These are phyloP conservation scores for Puma concolor DNA, from an alignment of 2,113 vertebrate species.

Conservation along the genomic window DNA sequence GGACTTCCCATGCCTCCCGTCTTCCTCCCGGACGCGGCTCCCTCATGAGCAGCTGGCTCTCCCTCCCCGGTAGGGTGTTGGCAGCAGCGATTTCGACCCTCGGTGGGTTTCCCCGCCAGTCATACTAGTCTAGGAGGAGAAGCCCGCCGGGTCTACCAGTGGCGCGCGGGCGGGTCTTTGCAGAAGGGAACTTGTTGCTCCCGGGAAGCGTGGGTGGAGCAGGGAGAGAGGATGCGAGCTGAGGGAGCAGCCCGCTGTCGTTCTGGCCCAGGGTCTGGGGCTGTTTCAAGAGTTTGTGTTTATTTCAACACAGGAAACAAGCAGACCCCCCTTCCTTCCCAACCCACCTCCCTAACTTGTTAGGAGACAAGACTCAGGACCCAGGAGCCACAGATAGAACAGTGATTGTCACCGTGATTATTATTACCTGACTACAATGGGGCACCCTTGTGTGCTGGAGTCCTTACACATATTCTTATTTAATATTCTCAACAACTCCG, in stretches of 20 bases:
- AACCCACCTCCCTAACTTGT: not conserved
- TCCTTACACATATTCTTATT: not conserved
- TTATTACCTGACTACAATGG: not conserved
- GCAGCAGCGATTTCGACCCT: not conserved
- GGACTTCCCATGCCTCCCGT: not conserved
- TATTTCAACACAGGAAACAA: not conserved
- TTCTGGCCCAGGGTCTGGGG: not conserved
- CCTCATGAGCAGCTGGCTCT: not conserved
- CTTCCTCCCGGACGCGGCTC: not conserved
- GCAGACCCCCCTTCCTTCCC: not conserved
- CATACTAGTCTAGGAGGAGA: constrained; percentile 36
- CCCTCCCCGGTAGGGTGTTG: not conserved
- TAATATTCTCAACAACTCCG: not conserved
- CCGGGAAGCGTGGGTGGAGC: constrained; percentile 51
- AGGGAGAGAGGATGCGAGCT: not conserved
- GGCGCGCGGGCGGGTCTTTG: constrained; percentile 53
- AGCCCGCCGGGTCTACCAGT: not conserved
- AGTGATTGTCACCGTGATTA: not conserved
- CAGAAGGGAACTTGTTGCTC: constrained; percentile 73
- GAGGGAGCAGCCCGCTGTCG: not conserved
- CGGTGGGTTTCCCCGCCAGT: not conserved
- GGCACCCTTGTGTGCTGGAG: not conserved
- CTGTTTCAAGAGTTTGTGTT: not conserved
- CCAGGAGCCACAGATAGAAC: not conserved
- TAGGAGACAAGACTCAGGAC: not conserved